Evolutionary conservation across 53 echinoderm and acorn worm genomes (phyloP).

Genomic region (Echinarachnius parma): DNA sequence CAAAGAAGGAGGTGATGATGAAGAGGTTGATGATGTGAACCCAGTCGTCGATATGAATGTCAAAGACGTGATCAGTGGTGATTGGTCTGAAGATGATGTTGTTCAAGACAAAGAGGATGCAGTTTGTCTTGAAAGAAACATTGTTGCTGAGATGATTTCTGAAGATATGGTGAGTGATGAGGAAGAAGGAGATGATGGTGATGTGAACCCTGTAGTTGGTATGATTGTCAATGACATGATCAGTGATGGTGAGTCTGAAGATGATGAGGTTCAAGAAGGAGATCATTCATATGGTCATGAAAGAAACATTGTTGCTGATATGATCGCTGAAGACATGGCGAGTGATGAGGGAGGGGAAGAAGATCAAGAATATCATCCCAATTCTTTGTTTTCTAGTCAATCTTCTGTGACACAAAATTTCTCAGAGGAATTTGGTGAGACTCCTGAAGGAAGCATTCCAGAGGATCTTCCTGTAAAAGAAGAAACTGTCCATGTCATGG

Average conservation of each 20-base stretch:
- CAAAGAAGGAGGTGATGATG: background rate
- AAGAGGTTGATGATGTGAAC: background rate
- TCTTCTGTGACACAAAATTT: too few relatives aligned
- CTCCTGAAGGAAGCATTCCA: too few relatives aligned
- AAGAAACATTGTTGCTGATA: constrained; percentile 1
- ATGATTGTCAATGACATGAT: constrained; percentile 19
- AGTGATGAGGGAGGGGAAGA: constrained; percentile 3
- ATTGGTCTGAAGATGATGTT: background rate
- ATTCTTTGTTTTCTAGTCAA: too few relatives aligned
- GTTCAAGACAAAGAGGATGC: background rate
- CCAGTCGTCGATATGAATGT: too few relatives aligned
- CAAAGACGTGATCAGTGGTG: too few relatives aligned
- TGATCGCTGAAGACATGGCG: constrained; percentile 15
- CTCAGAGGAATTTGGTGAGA: too few relatives aligned
- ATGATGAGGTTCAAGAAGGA: background rate
- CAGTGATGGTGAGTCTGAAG: constrained; percentile 1
- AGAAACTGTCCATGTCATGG: too few relatives aligned
- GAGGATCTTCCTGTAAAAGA: too few relatives aligned
- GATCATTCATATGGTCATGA: background rate
- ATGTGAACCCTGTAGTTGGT: background rate
- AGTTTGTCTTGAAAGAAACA: background rate
- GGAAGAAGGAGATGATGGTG: background rate
- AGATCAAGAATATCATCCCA: background rate
- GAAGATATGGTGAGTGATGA: constrained; percentile 19
- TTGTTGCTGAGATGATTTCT: constrained; percentile 23